Conservation (phyloP, 92 coral and sea anemone species). For the Porites divaricata region DNA sequence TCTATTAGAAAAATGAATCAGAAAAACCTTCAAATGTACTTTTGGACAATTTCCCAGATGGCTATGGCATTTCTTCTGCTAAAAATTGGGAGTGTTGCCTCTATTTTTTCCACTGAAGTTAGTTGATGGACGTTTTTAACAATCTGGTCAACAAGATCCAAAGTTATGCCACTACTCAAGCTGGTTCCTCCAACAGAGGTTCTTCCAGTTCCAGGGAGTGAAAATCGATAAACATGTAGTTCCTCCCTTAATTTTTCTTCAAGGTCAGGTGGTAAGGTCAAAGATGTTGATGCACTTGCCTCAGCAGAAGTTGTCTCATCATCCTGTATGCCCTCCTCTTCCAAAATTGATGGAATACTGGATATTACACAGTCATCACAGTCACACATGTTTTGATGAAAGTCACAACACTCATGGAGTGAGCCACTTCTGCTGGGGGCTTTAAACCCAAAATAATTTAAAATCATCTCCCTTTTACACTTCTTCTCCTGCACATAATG, state of each 20-base stretch:
- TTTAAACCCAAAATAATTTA: conserved; percentile 50
- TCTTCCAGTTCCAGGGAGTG: conserved; percentile 42
- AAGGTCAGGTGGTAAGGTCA: neutral
- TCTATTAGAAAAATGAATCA: too few relatives aligned
- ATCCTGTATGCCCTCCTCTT: conserved; percentile 1
- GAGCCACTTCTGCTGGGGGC: conserved; percentile 23
- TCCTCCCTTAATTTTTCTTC: conserved; percentile 32
- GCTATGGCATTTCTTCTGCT: neutral
- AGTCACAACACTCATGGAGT: conserved; percentile 65
- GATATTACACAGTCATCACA: conserved; percentile 56
- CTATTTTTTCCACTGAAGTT: conserved; percentile 5
- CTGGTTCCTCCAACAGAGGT: conserved; percentile 55
- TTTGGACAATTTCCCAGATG: too few relatives aligned
- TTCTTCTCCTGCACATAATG: conserved; percentile 30
- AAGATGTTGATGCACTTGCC: neutral
- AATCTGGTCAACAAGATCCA: conserved; percentile 43
- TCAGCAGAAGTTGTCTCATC: neutral
- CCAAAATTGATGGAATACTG: conserved; percentile 20
- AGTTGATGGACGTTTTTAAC: conserved; percentile 9
- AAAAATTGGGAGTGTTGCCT: conserved; percentile 2
- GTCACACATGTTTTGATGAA: conserved; percentile 28
- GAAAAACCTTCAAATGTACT: too few relatives aligned
- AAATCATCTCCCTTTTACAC: conserved; percentile 53
- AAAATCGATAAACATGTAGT: conserved; percentile 19
- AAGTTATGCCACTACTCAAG: conserved; percentile 40